Evolutionary conservation across 2,888 invertebrate genomes (phyloP).

Genomic region (Eupeodes latifasciatus): DNA sequence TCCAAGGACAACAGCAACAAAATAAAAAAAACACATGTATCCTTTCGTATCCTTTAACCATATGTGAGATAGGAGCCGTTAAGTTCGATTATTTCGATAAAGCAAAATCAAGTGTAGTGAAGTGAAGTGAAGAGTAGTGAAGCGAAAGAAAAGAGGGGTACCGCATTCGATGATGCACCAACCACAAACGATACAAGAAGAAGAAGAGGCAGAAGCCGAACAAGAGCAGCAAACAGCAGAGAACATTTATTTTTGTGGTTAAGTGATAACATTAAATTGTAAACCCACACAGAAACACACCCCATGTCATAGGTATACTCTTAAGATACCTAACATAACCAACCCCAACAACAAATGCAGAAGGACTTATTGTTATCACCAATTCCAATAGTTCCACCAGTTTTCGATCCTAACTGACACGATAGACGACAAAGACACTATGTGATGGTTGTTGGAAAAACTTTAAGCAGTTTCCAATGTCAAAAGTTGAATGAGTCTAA

Average conservation of each 20-base stretch:
- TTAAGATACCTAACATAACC: too few relatives aligned
- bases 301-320: not conserved
- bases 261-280: constrained; percentile 68
- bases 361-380: constrained; percentile 24
- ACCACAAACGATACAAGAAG: constrained; percentile 23
- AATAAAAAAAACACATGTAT: constrained; percentile 7
- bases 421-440: not conserved
- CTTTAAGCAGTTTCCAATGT: constrained; percentile 58
- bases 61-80: constrained; percentile 37
- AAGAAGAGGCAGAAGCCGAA: not conserved
- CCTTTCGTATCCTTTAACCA: constrained; percentile 43
- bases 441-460: constrained; percentile 41
- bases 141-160: not conserved
- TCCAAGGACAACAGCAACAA: not conserved
- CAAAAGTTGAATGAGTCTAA: constrained; percentile 66
- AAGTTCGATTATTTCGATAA: constrained; percentile 65
- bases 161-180: constrained; percentile 16
- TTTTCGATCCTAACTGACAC: not conserved
- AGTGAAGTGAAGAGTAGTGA: not conserved
- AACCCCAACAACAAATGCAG: not conserved
- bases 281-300: constrained; percentile 13
- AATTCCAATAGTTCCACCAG: not conserved
- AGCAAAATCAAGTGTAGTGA: not conserved
- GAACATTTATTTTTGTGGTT: constrained; percentile 65
- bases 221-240: not conserved